Conservation (phyloP, 1,140 invertebrate genomes). For the Penaeus indicus region DNA sequence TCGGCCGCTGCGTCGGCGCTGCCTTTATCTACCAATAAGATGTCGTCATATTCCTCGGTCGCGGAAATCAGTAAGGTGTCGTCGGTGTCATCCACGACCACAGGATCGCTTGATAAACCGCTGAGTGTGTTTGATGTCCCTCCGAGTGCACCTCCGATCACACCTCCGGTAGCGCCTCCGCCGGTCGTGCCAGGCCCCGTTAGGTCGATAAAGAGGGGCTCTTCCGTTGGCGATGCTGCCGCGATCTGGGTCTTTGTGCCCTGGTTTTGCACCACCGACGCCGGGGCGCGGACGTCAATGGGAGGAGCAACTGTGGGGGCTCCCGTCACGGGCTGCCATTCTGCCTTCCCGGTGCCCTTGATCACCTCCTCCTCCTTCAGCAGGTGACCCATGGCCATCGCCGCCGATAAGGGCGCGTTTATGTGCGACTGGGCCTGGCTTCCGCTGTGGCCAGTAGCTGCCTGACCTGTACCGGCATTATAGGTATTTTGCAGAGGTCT, state of each 20-base stretch:
- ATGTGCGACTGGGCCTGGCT: constrained; percentile 31
- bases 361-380: constrained; percentile 53
- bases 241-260: neutral
- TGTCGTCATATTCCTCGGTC: constrained; percentile 50
- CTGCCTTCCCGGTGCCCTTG: neutral
- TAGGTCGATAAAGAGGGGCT: constrained; percentile 45
- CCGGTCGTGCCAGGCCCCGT: neutral
- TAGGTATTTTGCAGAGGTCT: constrained; percentile 20
- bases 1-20: constrained; percentile 38
- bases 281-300: constrained; percentile 9
- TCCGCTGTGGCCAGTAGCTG: constrained; percentile 18
- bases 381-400: constrained; percentile 56
- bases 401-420: constrained; percentile 49
- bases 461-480: constrained; percentile 18
- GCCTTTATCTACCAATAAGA: constrained; percentile 46
- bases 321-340: constrained; percentile 35
- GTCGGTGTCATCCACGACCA: neutral
- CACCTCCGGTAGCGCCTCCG: neutral
- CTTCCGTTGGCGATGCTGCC: neutral
- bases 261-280: neutral
- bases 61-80: constrained; percentile 40
- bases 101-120: neutral
- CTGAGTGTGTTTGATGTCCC: neutral
- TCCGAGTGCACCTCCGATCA: neutral
- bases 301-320: neutral